phyloP scores from a whole-genome alignment of 1,140 invertebrate genomes.

The Ostrea denselamellosa region DNA sequence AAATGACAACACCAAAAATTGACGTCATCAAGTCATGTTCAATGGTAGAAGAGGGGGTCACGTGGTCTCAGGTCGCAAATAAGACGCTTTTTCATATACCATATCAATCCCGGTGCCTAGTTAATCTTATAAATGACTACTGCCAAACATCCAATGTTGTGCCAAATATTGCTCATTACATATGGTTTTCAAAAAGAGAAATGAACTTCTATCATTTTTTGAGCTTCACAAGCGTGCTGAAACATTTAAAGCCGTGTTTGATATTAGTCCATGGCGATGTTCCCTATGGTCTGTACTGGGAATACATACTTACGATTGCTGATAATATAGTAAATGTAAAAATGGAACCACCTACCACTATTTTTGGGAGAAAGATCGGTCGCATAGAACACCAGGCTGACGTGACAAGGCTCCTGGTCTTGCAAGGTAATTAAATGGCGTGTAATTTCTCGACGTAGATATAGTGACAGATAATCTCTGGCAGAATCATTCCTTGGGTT shows the following conservation, averaged over 20 bases:
- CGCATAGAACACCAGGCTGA: slow-evolving; percentile 58
- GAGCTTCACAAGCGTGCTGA: slow-evolving; percentile 43
- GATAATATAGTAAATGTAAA: slow-evolving; percentile 55
- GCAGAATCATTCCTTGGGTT: too few species aligned
- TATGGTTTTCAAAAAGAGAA: slow-evolving; percentile 39
- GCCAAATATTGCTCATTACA: slow-evolving; percentile 45
- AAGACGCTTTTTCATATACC: background rate
- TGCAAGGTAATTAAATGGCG: slow-evolving; percentile 47
- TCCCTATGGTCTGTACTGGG: slow-evolving; percentile 57
- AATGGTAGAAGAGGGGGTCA: background rate
- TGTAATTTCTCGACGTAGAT: too few species aligned
- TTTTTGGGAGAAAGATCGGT: slow-evolving; percentile 47
- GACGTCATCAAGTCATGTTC: slow-evolving; percentile 19
- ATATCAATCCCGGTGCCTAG: background rate
- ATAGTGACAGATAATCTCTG: too few species aligned
- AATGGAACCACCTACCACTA: slow-evolving; percentile 27
- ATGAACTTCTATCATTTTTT: slow-evolving; percentile 48
- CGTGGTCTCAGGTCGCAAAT: background rate
- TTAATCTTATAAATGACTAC: background rate
- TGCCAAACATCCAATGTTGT: slow-evolving; percentile 6
- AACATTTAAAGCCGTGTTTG: slow-evolving; percentile 54
- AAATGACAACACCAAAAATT: background rate
- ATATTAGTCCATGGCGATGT: slow-evolving; percentile 57
- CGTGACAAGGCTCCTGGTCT: slow-evolving; percentile 54
- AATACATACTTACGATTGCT: slow-evolving; percentile 38